A percentile compares a stretch with the other conserved stretches of the same genome.
phyloP scores from a whole-genome alignment of 1,140 invertebrate genomes.

The Penaeus vannamei region DNA sequence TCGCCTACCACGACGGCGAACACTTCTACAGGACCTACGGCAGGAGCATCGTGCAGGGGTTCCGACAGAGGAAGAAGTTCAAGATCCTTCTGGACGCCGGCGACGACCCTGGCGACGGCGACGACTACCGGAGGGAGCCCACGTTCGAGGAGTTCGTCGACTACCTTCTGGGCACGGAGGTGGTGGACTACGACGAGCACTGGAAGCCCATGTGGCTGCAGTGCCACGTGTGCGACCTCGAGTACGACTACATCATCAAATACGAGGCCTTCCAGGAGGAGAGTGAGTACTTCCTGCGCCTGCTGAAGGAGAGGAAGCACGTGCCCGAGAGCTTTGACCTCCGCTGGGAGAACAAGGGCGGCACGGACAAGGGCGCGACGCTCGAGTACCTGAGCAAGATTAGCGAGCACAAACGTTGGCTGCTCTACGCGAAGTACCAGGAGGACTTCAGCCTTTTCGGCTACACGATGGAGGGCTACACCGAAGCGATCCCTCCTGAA shows the following conservation, averaged over 20 bases:
- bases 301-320: slow-evolving; percentile 30
- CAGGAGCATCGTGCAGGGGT: slow-evolving; percentile 41
- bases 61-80: neutral
- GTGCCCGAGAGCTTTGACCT: slow-evolving; percentile 21
- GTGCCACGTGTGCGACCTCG: slow-evolving; percentile 56
- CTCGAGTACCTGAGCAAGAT: slow-evolving; percentile 32
- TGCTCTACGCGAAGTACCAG: slow-evolving; percentile 38
- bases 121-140: slow-evolving; percentile 34
- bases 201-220: slow-evolving; percentile 54
- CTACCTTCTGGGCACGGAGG: slow-evolving; percentile 50
- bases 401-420: slow-evolving; percentile 35
- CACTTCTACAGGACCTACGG: slow-evolving; percentile 57
- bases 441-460: slow-evolving; percentile 49
- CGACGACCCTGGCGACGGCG: neutral
- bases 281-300: slow-evolving; percentile 31
- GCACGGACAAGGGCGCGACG: slow-evolving; percentile 8
- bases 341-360: slow-evolving; percentile 48
- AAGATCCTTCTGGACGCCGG: neutral
- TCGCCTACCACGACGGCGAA: slow-evolving; percentile 22
- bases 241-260: slow-evolving; percentile 60
- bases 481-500: too few species aligned
- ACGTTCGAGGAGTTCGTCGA: slow-evolving; percentile 56
- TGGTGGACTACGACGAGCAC: slow-evolving; percentile 55
- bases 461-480: slow-evolving; percentile 40
- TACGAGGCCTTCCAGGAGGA: slow-evolving; percentile 56